These are phyloP conservation scores for Aspidoscelis tigris DNA, from an alignment of 2,113 vertebrate species.

Conservation along the genomic window DNA sequence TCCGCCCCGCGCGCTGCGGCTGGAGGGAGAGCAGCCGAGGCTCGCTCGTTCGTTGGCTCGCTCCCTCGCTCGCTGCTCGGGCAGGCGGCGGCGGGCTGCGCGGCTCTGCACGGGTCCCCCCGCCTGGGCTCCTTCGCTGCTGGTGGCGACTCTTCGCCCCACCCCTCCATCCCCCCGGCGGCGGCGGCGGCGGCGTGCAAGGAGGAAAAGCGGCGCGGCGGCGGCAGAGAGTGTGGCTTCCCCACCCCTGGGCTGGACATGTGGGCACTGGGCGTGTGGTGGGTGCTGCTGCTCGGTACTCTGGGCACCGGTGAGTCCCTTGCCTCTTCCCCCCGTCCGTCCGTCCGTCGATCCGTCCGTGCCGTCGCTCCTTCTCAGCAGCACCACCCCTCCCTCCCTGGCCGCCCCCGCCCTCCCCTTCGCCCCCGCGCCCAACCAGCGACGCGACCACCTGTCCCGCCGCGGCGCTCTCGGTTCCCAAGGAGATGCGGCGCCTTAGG, in stretches of 20 bases:
- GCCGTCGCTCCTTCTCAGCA: fast-evolving
- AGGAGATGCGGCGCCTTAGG: not conserved
- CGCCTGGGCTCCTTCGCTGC: not conserved
- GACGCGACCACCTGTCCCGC: not conserved
- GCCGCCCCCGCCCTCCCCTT: not conserved
- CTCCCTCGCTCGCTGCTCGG: no score
- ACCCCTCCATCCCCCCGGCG: not conserved
- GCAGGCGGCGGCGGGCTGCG: conserved; percentile 6
- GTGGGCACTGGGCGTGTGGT: conserved; percentile 22
- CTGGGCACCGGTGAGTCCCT: conserved; percentile 24
- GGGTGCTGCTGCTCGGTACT: conserved; percentile 36
- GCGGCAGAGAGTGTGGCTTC: not conserved
- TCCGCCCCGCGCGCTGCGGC: conserved; percentile 20
- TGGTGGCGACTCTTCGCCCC: not conserved
- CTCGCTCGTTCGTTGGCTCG: not conserved
- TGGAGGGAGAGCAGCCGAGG: conserved; percentile 27
- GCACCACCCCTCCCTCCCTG: no score
- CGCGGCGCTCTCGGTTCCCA: not conserved
- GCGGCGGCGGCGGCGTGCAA: not conserved
- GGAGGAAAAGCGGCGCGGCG: not conserved
- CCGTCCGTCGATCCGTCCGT: no score
- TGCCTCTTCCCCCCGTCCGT: no score
- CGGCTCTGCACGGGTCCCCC: not conserved
- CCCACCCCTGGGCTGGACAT: not conserved
- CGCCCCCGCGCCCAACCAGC: not conserved